Percentiles rank a stretch among this genome's conserved stretches.
phyloP scores from a whole-genome alignment of 2,797 vertebrate genomes.

The Sternotherus odoratus region DNA sequence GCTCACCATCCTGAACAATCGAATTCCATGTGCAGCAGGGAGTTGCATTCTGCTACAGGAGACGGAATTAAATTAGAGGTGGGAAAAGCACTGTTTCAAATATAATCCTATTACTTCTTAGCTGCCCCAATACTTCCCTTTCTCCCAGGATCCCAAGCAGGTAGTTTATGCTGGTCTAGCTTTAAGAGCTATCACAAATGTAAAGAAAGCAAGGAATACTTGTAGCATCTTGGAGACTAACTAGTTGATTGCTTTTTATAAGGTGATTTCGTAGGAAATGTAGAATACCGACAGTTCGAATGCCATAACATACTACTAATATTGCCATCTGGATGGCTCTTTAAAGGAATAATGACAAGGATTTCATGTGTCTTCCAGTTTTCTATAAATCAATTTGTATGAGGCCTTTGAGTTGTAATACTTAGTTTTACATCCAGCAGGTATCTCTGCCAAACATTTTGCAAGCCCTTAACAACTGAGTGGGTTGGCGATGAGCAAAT shows the following conservation, averaged over 20 bases:
- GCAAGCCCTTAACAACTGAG: background rate
- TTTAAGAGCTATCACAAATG: background rate
- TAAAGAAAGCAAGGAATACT: no score
- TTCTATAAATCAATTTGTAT: rapidly evolving
- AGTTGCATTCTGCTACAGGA: background rate
- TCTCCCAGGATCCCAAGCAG: background rate
- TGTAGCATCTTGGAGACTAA: no score
- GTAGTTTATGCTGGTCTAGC: background rate
- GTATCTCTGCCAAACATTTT: background rate
- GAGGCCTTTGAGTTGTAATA: background rate
- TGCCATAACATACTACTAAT: rapidly evolving
- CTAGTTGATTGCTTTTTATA: no score
- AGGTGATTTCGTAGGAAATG: no score
- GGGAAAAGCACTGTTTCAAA: background rate
- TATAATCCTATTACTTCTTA: background rate
- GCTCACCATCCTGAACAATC: background rate
- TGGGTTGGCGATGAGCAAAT: background rate
- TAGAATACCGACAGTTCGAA: background rate
- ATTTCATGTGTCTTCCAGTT: rapidly evolving
- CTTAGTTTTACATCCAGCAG: background rate
- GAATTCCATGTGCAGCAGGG: background rate
- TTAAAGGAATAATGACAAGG: rapidly evolving
- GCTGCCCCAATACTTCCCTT: background rate
- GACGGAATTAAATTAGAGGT: background rate
- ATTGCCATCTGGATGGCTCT: rapidly evolving